Evolutionary conservation across 1,140 invertebrate species (phyloP).

Genomic region (Drosophila asahinai): DNA sequence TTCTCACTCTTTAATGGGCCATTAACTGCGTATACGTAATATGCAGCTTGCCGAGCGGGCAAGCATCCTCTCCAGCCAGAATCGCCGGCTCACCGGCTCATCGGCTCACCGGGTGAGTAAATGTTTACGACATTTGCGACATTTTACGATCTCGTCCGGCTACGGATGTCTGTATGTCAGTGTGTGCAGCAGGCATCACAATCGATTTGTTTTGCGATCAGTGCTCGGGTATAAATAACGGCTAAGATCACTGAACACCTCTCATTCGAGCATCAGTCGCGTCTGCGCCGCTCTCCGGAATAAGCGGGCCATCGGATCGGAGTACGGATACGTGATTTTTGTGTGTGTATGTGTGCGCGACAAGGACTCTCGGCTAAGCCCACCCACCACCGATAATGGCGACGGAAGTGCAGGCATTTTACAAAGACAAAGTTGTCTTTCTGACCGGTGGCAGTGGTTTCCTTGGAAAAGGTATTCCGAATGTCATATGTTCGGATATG

Average conservation of each 20-base stretch:
- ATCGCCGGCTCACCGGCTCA: too few species aligned
- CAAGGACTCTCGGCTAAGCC: background rate
- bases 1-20: constrained; percentile 14
- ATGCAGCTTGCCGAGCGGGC: background rate
- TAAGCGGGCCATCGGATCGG: constrained; percentile 1
- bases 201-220: constrained; percentile 29
- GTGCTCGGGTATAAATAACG: constrained; percentile 58
- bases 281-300: constrained; percentile 10
- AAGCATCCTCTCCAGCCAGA: constrained; percentile 7
- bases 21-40: constrained; percentile 24
- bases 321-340: constrained; percentile 12
- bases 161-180: constrained; percentile 3
- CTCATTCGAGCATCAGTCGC: constrained; percentile 49
- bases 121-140: constrained; percentile 17
- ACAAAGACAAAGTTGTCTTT: constrained; percentile 87
- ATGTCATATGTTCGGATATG: background rate
- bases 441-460: constrained; percentile 91
- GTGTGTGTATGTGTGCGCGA: background rate
- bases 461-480: constrained; percentile 88
- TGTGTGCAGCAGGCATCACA: constrained; percentile 7
- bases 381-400: constrained; percentile 22
- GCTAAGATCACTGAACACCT: constrained; percentile 15
- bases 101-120: background rate
- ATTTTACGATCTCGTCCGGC: constrained; percentile 30
- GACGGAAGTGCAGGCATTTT: constrained; percentile 87